Evolutionary conservation across 1,140 invertebrate species (phyloP), one percentile per base, ranked within the genome.

Genomic region (Druon quercuslanigerum): DNA sequence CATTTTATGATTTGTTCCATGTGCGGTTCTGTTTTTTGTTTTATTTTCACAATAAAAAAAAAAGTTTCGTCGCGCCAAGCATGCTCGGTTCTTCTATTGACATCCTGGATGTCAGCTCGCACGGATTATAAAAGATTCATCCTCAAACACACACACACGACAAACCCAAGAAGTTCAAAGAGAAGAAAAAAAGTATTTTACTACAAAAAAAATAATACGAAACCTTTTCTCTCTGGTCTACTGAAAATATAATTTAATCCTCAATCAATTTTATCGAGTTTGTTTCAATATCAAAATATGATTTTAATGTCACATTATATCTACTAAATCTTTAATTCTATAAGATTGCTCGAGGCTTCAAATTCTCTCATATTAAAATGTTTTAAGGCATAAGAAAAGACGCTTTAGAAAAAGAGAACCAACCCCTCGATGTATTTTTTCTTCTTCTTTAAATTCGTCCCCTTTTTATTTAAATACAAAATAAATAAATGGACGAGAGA

Each of bases 111-210:
- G 56, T 57, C 17, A 25, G 17, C 11, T 57, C 56, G 19, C 56
- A 57, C 56, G 56, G 19, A 20, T 20, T 57, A 25, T 25, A 57
- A 57, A 57, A 57, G 13, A 57, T 57, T 57, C 56, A 57, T 57
- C 40, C 40, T 46, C 40, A 17, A 56, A 20, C 19, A 57, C 56
- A 57, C 56, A 57, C 13, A 19, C 19, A 20, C 19, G 25, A 6
- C 17, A 57, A 25, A 11, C n/a, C 9, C 17, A 56, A 17, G 19
- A 12, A 57, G 56, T 57, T 20, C 25, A 14, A 12, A 57, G 25
- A 57, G 19, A 57, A 25, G 9, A 46, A 57, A 57, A 57, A 57
- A 25, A 57, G 2, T 0, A 33, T 0, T 25, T 17, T 57, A 20
- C 20, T 57, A 2, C 0, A 57, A 20, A 25, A 33, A 13, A 46